Evolutionary conservation across 2,797 vertebrate genomes (phyloP).

Genomic region (Fistularia commersonii): DNA sequence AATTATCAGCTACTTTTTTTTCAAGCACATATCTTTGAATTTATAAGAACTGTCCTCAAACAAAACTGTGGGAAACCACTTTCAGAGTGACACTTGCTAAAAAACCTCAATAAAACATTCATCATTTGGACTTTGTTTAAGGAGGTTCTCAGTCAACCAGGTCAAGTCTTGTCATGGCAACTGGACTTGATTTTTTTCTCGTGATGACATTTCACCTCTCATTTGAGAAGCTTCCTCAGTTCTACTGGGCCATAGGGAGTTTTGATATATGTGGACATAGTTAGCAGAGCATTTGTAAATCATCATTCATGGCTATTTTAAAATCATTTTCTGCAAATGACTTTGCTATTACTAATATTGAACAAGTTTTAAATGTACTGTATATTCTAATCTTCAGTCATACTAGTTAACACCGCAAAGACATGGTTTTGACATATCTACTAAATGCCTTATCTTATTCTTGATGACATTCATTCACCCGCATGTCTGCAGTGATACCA

Average conservation of each 20-base stretch:
- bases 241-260: too few species aligned
- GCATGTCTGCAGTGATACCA: conserved; percentile 44
- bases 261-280: too few species aligned
- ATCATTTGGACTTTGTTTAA: too few species aligned
- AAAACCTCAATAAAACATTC: background rate
- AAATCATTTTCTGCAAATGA: background rate
- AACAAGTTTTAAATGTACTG: background rate
- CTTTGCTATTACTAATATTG: background rate
- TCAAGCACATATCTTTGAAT: background rate
- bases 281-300: too few species aligned
- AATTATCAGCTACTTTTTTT: background rate
- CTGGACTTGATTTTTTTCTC: too few species aligned
- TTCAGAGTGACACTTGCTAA: background rate
- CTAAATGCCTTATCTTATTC: too few species aligned
- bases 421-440: too few species aligned
- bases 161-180: too few species aligned
- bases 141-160: too few species aligned
- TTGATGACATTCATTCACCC: background rate
- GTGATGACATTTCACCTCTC: too few species aligned
- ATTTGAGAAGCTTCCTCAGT: too few species aligned
- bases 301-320: background rate
- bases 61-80: background rate
- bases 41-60: background rate
- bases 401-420: too few species aligned
- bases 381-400: background rate